Evolutionary conservation across 2,797 vertebrate genomes (phyloP).

Genomic region (Lutjanus argentimaculatus): DNA sequence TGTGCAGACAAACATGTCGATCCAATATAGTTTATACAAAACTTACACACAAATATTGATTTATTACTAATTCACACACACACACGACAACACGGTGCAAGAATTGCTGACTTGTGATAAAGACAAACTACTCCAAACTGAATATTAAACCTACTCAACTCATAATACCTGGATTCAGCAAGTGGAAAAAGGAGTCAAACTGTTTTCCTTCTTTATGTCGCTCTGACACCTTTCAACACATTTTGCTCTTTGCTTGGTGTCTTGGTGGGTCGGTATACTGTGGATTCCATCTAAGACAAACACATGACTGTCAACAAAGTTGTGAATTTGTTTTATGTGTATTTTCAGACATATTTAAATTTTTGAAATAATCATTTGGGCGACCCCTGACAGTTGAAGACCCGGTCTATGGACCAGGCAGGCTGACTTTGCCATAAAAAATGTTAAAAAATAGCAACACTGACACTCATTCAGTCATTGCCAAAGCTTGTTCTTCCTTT

Average conservation of each 20-base stretch:
- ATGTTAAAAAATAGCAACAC: too few relatives aligned
- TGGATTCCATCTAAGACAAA: neutral
- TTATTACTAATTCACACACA: neutral
- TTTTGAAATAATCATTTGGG: too few relatives aligned
- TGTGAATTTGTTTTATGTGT: neutral
- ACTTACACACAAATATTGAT: conserved; percentile 1
- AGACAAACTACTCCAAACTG: conserved; percentile 8
- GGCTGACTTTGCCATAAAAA: too few relatives aligned
- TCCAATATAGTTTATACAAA: neutral
- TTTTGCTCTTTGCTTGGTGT: neutral
- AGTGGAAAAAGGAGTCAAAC: neutral
- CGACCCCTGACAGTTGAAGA: too few relatives aligned
- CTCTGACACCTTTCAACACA: neutral
- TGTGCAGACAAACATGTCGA: neutral
- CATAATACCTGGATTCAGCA: neutral
- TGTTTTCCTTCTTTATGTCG: neutral
- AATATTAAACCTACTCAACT: neutral
- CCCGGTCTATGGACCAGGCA: too few relatives aligned
- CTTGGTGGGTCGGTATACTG: neutral
- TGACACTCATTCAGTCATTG: too few relatives aligned
- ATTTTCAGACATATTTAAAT: too few relatives aligned
- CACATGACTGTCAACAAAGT: neutral
- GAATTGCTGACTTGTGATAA: conserved; percentile 30
- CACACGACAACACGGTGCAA: neutral
- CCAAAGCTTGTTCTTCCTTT: too few relatives aligned